These are phyloP conservation scores for Zaprionus lineosus DNA, from an alignment of 2,888 invertebrate genomes.

Conservation along the genomic window DNA sequence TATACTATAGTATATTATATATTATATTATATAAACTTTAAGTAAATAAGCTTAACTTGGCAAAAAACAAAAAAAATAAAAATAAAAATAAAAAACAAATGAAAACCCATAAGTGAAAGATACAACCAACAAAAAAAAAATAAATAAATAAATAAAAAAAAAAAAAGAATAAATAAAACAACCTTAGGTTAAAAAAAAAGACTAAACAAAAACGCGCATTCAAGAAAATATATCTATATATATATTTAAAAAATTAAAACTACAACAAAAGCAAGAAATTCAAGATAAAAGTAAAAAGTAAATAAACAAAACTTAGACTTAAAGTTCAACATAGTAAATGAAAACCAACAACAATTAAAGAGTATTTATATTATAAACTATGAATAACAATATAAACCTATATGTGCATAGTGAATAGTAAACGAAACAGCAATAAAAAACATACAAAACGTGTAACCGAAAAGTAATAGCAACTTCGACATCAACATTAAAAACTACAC, in stretches of 20 bases:
- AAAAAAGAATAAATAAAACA: slow-evolving; percentile 57
- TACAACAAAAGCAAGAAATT: too few species aligned
- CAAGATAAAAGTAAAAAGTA: slow-evolving; percentile 26
- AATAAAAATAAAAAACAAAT: too few species aligned
- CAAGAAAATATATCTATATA: slow-evolving; percentile 53
- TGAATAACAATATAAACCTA: slow-evolving; percentile 47
- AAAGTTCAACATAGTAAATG: slow-evolving; percentile 74
- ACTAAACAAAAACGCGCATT: slow-evolving; percentile 72
- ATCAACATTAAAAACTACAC: slow-evolving; percentile 50
- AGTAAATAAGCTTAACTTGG: slow-evolving; percentile 72
- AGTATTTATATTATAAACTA: slow-evolving; percentile 52
- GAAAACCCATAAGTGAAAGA: slow-evolving; percentile 61
- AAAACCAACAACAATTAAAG: slow-evolving; percentile 53
- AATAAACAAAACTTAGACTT: slow-evolving; percentile 54
- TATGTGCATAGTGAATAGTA: slow-evolving; percentile 75
- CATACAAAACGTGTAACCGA: slow-evolving; percentile 73
- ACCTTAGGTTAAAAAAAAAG: slow-evolving; percentile 79
- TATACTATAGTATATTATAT: slow-evolving; percentile 83
- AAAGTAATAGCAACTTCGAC: slow-evolving; percentile 71
- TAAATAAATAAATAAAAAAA: slow-evolving; percentile 43
- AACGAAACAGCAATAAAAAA: slow-evolving; percentile 74
- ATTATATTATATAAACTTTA: slow-evolving; percentile 72
- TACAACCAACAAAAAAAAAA: slow-evolving; percentile 49
- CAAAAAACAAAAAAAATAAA: slow-evolving; percentile 58
- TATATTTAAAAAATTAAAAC: slow-evolving; percentile 20